phyloP scores from a whole-genome alignment of 1,140 invertebrate genomes.

The Lethocerus indicus region DNA sequence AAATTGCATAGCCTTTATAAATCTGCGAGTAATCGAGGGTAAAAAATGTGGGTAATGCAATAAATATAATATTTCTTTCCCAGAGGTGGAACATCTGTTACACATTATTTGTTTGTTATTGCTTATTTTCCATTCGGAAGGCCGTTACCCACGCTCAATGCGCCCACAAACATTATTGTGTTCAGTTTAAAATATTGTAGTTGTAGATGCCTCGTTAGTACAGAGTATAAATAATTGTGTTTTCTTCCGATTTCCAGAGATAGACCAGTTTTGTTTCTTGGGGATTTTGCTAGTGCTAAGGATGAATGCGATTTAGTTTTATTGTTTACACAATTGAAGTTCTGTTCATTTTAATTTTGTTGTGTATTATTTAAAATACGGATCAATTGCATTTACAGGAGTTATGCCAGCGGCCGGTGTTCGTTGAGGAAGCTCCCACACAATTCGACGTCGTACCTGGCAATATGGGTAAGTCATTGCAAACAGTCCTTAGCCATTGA shows the following conservation, averaged over 20 bases:
- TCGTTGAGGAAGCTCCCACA: slow-evolving; percentile 56
- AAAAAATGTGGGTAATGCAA: too few relatives aligned
- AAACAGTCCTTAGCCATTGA: neutral
- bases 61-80: too few relatives aligned
- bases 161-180: too few relatives aligned
- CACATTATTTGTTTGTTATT: too few relatives aligned
- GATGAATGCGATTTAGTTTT: neutral
- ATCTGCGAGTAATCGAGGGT: too few relatives aligned
- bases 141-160: too few relatives aligned
- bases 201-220: too few relatives aligned
- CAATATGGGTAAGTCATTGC: slow-evolving; percentile 58
- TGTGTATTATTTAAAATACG: neutral
- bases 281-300: neutral
- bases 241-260: neutral
- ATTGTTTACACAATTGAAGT: neutral
- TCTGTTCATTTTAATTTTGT: neutral
- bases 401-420: slow-evolving; percentile 52
- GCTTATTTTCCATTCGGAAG: too few relatives aligned
- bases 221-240: too few relatives aligned
- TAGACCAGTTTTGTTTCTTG: neutral
- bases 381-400: slow-evolving; percentile 38
- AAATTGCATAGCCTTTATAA: too few relatives aligned
- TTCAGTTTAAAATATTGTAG: too few relatives aligned
- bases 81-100: too few relatives aligned
- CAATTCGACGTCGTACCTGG: slow-evolving; percentile 71